Base-by-base conservation (phyloP, 2,888 invertebrate genomes). In the Eupsilia transversa region DNA sequence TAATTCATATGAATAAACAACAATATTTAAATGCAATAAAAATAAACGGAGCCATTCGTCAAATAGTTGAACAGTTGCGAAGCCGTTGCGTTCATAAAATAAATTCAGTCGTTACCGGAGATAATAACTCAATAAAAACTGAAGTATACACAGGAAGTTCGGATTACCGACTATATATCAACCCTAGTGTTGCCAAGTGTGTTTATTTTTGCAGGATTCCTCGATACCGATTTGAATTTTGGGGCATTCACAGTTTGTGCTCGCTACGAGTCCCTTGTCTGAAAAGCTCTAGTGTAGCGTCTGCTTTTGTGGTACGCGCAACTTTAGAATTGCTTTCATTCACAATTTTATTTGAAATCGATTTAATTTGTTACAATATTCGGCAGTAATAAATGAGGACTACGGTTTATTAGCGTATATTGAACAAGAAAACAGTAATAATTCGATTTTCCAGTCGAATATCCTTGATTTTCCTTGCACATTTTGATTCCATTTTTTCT, bases 41-140 rank as follows among this genome's bases (percentile, higher is more conserved):
- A 85, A 83, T 85, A 82, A 88, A 86, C 80, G 27, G 67, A 30
- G 70, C 81, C 69, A 87, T 90, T 86, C 83, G 83, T 90, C 88
- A 89, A 84, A 88, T 72, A 83, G 77, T 74, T 70, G 83, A 82
- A 82, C 84, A 79, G 84, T 80, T 80, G 82, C 80, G 68, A 85
- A 86, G 78, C 85, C 76, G 74, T 52, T 79, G 72, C 57, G 77
- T 82, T 75, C 84, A 86, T 88, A 84, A 90, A 89, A 90, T 88
- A 88, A 86, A 89, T 86, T 80, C 87, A 79, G 83, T 84, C 75
- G 81, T 75, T 86, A 83, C 80, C 70, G 74, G 82, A 77, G 74
- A 83, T 87, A 89, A 90, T 89, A 89, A 90, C 89, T 90, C 89
- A 87, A 89, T 89, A 85, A 83, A 85, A 87, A 83, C 73, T 79